phyloP scores from a whole-genome alignment of 1,140 invertebrate genomes.

The Bombus superbus region DNA sequence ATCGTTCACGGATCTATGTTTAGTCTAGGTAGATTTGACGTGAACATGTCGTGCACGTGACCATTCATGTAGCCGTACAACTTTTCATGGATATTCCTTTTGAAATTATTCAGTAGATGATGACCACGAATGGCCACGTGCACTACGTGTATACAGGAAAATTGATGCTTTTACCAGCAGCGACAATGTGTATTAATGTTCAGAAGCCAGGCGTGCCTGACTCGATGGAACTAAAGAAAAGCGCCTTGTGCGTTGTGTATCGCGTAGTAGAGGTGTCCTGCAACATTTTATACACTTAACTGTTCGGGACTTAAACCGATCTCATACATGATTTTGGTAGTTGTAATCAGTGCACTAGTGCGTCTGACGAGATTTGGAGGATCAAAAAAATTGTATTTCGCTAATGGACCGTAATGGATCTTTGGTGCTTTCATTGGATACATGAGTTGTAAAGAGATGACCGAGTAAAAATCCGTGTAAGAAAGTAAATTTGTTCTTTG shows the following conservation, averaged over 20 bases:
- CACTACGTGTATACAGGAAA: conserved; percentile 40
- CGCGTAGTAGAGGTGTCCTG: conserved; percentile 73
- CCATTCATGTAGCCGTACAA: not conserved
- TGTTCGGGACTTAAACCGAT: conserved; percentile 74
- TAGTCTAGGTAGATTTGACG: conserved; percentile 41
- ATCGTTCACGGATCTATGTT: conserved; percentile 46
- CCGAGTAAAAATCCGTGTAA: not conserved
- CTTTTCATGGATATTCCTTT: not conserved
- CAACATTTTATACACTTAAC: conserved; percentile 76
- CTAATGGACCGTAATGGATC: conserved; percentile 57
- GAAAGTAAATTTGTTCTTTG: conserved; percentile 24
- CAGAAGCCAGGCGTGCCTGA: conserved; percentile 77
- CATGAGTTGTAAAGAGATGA: not conserved
- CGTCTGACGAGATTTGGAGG: conserved; percentile 75
- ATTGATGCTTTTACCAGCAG: conserved; percentile 79
- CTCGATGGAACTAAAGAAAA: conserved; percentile 66
- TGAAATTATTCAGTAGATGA: not conserved
- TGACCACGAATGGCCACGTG: conserved; percentile 6
- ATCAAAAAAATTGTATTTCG: conserved; percentile 72
- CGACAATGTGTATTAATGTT: conserved; percentile 81
- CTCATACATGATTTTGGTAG: conserved; percentile 69
- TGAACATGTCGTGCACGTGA: conserved; percentile 31
- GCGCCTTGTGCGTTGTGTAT: conserved; percentile 64
- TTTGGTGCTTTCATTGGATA: conserved; percentile 57
- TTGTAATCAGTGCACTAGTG: conserved; percentile 69